Evolutionary conservation across 2,888 invertebrate genomes (phyloP).

Genomic region (Prosopocoilus inquinatus): DNA sequence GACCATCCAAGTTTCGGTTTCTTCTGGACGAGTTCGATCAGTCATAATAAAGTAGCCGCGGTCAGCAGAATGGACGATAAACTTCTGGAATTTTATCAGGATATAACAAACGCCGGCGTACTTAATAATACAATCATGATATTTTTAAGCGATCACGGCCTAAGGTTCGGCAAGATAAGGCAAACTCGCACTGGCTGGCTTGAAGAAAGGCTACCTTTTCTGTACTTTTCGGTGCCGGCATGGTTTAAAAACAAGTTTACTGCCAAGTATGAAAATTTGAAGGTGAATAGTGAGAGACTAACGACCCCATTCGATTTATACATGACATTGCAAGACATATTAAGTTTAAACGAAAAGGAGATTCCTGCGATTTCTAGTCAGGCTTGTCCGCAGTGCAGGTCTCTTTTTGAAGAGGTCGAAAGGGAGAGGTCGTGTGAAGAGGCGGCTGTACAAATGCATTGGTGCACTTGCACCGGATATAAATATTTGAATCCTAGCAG

Average conservation of each 20-base stretch:
- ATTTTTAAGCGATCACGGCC: slow-evolving; percentile 77
- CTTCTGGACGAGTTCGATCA: slow-evolving; percentile 78
- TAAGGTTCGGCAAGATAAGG: slow-evolving; percentile 71
- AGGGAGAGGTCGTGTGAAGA: slow-evolving; percentile 65
- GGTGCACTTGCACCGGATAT: slow-evolving; percentile 71
- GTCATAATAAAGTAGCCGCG: slow-evolving; percentile 67
- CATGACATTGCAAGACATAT: slow-evolving; percentile 66
- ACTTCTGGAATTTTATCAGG: slow-evolving; percentile 59
- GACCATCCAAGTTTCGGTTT: slow-evolving; percentile 68
- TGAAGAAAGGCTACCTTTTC: slow-evolving; percentile 74
- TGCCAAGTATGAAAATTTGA: slow-evolving; percentile 56
- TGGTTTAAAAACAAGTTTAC: slow-evolving; percentile 59
- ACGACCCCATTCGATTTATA: slow-evolving; percentile 76
- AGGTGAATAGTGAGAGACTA: slow-evolving; percentile 63
- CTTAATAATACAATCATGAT: slow-evolving; percentile 67
- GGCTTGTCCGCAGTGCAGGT: slow-evolving; percentile 65
- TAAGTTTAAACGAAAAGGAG: slow-evolving; percentile 52
- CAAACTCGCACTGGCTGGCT: slow-evolving; percentile 69
- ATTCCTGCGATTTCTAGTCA: slow-evolving; percentile 41
- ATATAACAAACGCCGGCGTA: slow-evolving; percentile 57
- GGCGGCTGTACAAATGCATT: slow-evolving; percentile 66
- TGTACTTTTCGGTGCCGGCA: slow-evolving; percentile 67
- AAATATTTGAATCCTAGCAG: slow-evolving; percentile 51
- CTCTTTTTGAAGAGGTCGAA: slow-evolving; percentile 58
- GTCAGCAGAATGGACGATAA: slow-evolving; percentile 66